These are phyloP conservation scores for Montipora efflorescens DNA, from an alignment of 64 coral and sea anemone genomes.

Conservation along the genomic window DNA sequence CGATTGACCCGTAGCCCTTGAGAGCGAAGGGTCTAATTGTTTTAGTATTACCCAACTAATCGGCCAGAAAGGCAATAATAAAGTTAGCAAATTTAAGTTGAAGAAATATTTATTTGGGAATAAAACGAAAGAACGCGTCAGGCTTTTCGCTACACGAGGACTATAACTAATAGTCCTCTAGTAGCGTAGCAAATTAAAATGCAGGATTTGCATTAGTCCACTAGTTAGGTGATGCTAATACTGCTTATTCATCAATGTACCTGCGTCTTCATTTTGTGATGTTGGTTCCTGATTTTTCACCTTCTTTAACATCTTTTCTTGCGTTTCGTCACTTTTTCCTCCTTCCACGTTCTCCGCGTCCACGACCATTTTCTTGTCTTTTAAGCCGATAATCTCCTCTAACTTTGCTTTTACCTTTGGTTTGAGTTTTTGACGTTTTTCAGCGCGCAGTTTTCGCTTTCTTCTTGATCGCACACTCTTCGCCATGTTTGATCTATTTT, in stretches of 20 bases:
- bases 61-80: too few relatives aligned
- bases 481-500: constrained; percentile 76
- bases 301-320: not conserved
- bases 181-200: too few relatives aligned
- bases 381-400: constrained; percentile 72
- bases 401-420: constrained; percentile 85
- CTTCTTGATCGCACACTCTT: constrained; percentile 96
- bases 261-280: not conserved
- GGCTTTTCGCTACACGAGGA: too few relatives aligned
- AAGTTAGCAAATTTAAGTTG: too few relatives aligned
- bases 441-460: constrained; percentile 86
- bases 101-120: too few relatives aligned
- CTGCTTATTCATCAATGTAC: not conserved
- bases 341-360: not conserved
- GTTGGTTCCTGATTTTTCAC: not conserved
- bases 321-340: not conserved
- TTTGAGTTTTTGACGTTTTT: constrained; percentile 79
- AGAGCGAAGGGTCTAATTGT: too few relatives aligned
- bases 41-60: too few relatives aligned
- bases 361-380: constrained; percentile 57
- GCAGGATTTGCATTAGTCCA: too few relatives aligned
- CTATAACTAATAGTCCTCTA: too few relatives aligned
- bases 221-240: too few relatives aligned
- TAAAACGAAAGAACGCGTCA: too few relatives aligned
- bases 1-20: too few relatives aligned